Percentiles rank a stretch among this genome's conserved stretches.
Conservation (phyloP, 53 echinoderm and acorn worm genomes). For the Paelopatides confundens region DNA sequence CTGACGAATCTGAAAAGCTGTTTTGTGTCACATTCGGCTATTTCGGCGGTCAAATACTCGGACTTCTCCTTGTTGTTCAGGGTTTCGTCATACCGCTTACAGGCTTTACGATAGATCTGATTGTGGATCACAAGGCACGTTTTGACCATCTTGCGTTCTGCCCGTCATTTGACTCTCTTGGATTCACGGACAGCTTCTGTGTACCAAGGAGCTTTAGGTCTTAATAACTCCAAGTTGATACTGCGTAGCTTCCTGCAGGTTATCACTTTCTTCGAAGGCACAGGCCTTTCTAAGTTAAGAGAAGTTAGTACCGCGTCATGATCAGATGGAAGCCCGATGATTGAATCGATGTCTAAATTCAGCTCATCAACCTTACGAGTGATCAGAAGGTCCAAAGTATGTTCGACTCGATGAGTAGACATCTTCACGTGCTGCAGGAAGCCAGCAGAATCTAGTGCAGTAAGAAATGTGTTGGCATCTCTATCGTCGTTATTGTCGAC, state of each 20-base stretch:
- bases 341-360: not conserved
- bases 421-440: constrained; percentile 10
- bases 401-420: constrained; percentile 38
- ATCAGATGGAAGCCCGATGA: constrained; percentile 21
- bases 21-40: too few relatives aligned
- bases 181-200: constrained; percentile 27
- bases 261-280: not conserved
- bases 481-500: constrained; percentile 11
- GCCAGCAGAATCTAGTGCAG: not conserved
- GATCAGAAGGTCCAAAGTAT: constrained; percentile 37
- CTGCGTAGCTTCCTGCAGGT: constrained; percentile 24
- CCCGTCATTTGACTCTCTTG: constrained; percentile 1
- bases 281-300: constrained; percentile 14
- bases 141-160: constrained; percentile 32
- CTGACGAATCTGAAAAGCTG: too few relatives aligned
- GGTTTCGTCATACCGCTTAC: too few relatives aligned
- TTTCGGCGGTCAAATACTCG: too few relatives aligned
- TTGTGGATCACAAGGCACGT: constrained; percentile 9
- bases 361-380: not conserved
- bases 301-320: constrained; percentile 20
- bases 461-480: constrained; percentile 21
- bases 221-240: constrained; percentile 27
- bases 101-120: constrained; percentile 15
- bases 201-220: constrained; percentile 49
- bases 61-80: not conserved